Evolutionary conservation across 2,888 invertebrate genomes (phyloP).

Genomic region (Apamea crenata): DNA sequence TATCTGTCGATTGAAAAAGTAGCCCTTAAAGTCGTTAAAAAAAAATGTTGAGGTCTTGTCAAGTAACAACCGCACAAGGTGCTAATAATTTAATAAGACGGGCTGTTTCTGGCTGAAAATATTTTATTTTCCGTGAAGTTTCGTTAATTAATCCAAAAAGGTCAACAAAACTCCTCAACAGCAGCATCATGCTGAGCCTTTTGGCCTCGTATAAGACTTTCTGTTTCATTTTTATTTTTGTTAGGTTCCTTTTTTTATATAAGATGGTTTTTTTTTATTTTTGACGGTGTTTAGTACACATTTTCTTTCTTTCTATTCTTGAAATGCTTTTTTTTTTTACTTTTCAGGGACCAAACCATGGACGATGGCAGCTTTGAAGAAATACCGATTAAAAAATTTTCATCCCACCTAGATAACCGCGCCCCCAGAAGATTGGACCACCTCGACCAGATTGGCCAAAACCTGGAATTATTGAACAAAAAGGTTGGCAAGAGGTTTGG

Average conservation of each 20-base stretch:
- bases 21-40: too few species aligned
- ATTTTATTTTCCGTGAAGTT: background rate
- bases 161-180: background rate
- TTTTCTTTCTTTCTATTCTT: too few species aligned
- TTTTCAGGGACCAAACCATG: constrained; percentile 77
- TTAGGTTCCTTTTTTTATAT: too few species aligned
- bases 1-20: too few species aligned
- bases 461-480: constrained; percentile 66
- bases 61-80: too few species aligned
- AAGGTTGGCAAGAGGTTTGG: constrained; percentile 68
- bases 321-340: background rate
- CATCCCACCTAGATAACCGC: constrained; percentile 69
- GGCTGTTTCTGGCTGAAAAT: background rate
- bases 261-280: too few species aligned
- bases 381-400: constrained; percentile 72
- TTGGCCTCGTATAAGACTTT: too few species aligned
- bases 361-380: constrained; percentile 80
- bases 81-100: background rate
- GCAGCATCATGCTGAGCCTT: too few species aligned
- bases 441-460: constrained; percentile 63
- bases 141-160: background rate
- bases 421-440: constrained; percentile 71
- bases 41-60: too few species aligned
- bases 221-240: too few species aligned
- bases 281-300: too few species aligned